These are phyloP conservation scores for Gymnobelideus leadbeateri DNA, from an alignment of 2,113 vertebrate genomes.

Conservation along the genomic window DNA sequence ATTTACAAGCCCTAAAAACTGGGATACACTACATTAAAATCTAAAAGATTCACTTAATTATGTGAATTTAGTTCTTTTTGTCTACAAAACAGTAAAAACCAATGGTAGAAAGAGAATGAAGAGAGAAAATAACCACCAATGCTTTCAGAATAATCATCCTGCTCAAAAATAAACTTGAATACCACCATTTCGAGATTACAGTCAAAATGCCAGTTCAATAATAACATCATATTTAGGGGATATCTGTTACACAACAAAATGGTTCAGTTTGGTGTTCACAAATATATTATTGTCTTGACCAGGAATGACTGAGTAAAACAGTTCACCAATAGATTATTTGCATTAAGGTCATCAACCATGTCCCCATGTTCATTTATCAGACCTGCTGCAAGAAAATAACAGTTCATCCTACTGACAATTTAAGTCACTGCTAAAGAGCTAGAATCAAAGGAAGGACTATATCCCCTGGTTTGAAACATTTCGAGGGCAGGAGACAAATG, in stretches of 20 bases:
- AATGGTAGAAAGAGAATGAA: slow-evolving; percentile 55
- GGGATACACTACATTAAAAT: slow-evolving; percentile 79
- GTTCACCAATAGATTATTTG: slow-evolving; percentile 43
- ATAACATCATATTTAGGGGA: neutral
- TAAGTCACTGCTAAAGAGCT: neutral
- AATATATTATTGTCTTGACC: slow-evolving; percentile 39
- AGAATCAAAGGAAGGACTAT: slow-evolving; percentile 34
- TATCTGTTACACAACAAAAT: slow-evolving; percentile 19
- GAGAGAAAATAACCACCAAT: slow-evolving; percentile 58
- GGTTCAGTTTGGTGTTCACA: neutral
- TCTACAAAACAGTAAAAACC: slow-evolving; percentile 79
- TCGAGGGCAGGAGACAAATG: slow-evolving; percentile 79
- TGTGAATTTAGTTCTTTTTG: slow-evolving; percentile 80
- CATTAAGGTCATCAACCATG: slow-evolving; percentile 29
- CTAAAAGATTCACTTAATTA: slow-evolving; percentile 81
- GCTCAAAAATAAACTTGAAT: slow-evolving; percentile 51
- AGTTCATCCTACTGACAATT: neutral
- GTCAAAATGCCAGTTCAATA: slow-evolving; percentile 3
- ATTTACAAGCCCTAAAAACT: slow-evolving; percentile 76
- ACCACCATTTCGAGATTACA: slow-evolving; percentile 19
- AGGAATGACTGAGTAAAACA: slow-evolving; percentile 16
- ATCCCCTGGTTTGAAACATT: slow-evolving; percentile 44
- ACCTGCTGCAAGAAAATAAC: slow-evolving; percentile 14
- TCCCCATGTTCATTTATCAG: neutral
- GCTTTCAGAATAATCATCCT: slow-evolving; percentile 64